Evolutionary conservation across 1,140 invertebrate species (phyloP).

Genomic region (Pachyrhynchus sulphureomaculatus): DNA sequence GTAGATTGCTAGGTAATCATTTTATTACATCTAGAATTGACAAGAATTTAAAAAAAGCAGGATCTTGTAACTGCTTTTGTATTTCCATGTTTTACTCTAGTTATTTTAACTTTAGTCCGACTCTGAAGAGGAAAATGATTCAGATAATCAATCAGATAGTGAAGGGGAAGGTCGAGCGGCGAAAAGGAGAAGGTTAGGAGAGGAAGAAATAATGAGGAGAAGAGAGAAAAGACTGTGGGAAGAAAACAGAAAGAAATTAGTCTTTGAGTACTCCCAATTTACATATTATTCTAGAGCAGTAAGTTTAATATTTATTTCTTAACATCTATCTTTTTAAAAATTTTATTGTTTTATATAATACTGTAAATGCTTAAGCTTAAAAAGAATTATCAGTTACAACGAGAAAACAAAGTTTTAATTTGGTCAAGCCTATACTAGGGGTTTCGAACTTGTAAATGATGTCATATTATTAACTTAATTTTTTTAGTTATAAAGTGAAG

Average conservation of each 20-base stretch:
- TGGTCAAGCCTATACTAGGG: too few species aligned
- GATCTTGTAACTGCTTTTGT: too few species aligned
- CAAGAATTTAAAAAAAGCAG: too few species aligned
- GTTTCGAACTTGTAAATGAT: too few species aligned
- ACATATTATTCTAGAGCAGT: conserved; percentile 85
- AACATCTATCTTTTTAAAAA: neutral
- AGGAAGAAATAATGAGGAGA: conserved; percentile 69
- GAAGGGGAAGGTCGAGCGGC: conserved; percentile 52
- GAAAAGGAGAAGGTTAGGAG: conserved; percentile 69
- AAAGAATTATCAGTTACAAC: too few species aligned
- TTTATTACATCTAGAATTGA: too few species aligned
- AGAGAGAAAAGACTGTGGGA: conserved; percentile 78
- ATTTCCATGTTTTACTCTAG: too few species aligned
- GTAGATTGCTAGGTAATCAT: too few species aligned
- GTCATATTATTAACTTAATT: too few species aligned
- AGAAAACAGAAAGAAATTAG: conserved; percentile 74
- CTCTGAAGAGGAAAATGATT: conserved; percentile 27
- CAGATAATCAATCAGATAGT: conserved; percentile 51
- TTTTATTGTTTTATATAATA: neutral
- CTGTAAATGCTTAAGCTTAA: too few species aligned
- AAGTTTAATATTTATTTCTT: conserved; percentile 46
- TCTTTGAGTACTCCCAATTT: conserved; percentile 92
- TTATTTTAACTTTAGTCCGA: conserved; percentile 40
- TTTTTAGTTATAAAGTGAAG: too few species aligned
- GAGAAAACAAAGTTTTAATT: too few species aligned